A percentile compares a stretch with the other conserved stretches of the same genome.
Evolutionary conservation across 2,888 invertebrate species (phyloP).

Genomic region (Tuberolachnus salignus): DNA sequence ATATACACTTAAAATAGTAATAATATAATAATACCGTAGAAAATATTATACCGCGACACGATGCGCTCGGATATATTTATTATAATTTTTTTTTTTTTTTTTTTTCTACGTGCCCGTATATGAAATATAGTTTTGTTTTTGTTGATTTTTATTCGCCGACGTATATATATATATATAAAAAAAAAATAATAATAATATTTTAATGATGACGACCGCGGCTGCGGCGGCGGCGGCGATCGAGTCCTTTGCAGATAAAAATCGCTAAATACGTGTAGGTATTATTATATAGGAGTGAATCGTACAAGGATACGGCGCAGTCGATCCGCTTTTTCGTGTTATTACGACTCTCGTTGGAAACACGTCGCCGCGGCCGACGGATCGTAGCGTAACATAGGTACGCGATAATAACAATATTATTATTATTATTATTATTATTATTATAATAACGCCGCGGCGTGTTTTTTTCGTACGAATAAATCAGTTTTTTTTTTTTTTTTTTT

Average conservation of each 20-base stretch:
- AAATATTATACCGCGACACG: no score
- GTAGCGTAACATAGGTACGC: neutral
- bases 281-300: slow-evolving; percentile 24
- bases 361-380: slow-evolving; percentile 3
- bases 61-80: no score
- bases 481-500: neutral
- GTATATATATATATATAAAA: slow-evolving; percentile 17
- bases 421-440: slow-evolving; percentile 2
- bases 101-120: no score
- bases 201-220: slow-evolving; percentile 5
- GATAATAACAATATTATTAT: slow-evolving; percentile 6
- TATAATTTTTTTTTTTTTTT: no score
- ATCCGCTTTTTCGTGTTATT: slow-evolving; percentile 18
- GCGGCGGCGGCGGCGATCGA: slow-evolving; percentile 25
- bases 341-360: slow-evolving; percentile 16
- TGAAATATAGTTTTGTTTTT: neutral
- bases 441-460: neutral
- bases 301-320: slow-evolving; percentile 1
- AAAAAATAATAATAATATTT: neutral
- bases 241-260: slow-evolving; percentile 47
- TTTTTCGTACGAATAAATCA: slow-evolving; percentile 16
- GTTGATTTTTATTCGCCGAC: slow-evolving; percentile 15
- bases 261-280: neutral
- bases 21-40: no score
- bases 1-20: no score